Base-by-base conservation (phyloP, 2,797 vertebrate genomes). In the Euthynnus affinis region DNA sequence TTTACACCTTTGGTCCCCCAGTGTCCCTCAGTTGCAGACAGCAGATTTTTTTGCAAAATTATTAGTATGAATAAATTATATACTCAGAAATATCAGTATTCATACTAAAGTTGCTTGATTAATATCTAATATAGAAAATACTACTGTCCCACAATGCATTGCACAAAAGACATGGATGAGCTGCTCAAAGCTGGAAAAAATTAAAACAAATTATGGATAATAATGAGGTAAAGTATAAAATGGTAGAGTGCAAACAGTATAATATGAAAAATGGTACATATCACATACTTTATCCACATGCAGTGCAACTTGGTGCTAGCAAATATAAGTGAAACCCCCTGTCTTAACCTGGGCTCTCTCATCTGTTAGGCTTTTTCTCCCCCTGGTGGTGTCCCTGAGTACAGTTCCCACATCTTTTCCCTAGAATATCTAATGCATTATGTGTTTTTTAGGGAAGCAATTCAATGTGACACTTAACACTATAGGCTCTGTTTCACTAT, bases 281-380 rank as follows among this genome's bases (percentile, higher is more conserved):
- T 22, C 44, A 17, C 44, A 29, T 29, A 3, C 2, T 52, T 52
- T 58, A 9, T n/a, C n/a, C n/a, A n/a, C n/a, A n/a, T n/a, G n/a
- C n/a, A n/a, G n/a, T n/a, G n/a, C n/a, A n/a, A n/a, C n/a, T n/a
- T n/a, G n/a, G n/a, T n/a, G n/a, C n/a, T n/a, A n/a, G n/a, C n/a
- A n/a, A n/a, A n/a, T n/a, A n/a, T n/a, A n/a, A n/a, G n/a, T n/a
- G n/a, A n/a, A n/a, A n/a, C n/a, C n/a, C n/a, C n/a, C n/a, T 29
- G 42, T 44, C 3, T 15, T 4, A 13, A 46, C 18, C 22, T 44
- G 22, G 1, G 14, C 0, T 56, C 14, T 69, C 49, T 25, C 2
- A 57, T 74, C 55, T 7, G 2, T 73, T 37, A 37, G 56, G 17
- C 2, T 61, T 13, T 44, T 22, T 27, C 83, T 52, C 86, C 61